Percentiles rank a stretch among this genome's conserved stretches.
These are phyloP conservation scores for Geotrupes spiniger DNA, from an alignment of 2,888 invertebrate genomes.

Conservation along the genomic window DNA sequence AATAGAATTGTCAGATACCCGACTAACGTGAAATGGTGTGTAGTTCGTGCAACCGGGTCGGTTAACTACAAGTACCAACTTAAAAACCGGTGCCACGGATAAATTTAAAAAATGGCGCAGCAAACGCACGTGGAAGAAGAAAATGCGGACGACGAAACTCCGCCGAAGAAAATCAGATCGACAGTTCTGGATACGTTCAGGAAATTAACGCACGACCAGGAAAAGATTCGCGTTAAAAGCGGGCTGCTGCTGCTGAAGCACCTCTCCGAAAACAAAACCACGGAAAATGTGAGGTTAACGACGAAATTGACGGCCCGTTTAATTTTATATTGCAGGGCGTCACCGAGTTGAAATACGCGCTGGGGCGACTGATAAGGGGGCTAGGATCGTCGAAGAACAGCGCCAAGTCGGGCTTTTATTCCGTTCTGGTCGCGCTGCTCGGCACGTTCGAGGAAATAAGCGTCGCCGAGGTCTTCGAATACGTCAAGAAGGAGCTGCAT, in stretches of 20 bases:
- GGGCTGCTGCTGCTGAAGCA: constrained; percentile 48
- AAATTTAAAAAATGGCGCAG: constrained; percentile 13
- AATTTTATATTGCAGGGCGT: neutral
- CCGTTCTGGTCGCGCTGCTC: constrained; percentile 63
- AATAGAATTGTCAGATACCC: no score
- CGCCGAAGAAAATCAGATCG: constrained; percentile 37
- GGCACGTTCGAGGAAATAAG: constrained; percentile 52
- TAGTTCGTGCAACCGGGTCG: no score
- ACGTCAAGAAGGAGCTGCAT: constrained; percentile 65
- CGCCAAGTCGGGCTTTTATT: constrained; percentile 67
- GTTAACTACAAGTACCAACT: no score
- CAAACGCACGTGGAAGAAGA: constrained; percentile 19
- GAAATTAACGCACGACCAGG: constrained; percentile 46
- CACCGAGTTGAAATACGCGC: constrained; percentile 61
- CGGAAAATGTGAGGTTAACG: constrained; percentile 45
- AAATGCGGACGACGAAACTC: constrained; percentile 12
- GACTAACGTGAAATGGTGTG: no score
- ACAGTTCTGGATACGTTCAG: constrained; percentile 51
- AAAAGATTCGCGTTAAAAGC: constrained; percentile 47
- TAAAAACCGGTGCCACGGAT: no score
- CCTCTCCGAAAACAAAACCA: constrained; percentile 41
- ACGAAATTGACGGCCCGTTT: no score
- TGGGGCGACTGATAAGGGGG: constrained; percentile 69
- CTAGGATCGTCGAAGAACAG: constrained; percentile 65
- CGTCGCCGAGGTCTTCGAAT: constrained; percentile 55